Percentiles rank a stretch among this genome's conserved stretches.
phyloP scores from a whole-genome alignment of 2,797 vertebrate genomes.

The Capromys pilorides region DNA sequence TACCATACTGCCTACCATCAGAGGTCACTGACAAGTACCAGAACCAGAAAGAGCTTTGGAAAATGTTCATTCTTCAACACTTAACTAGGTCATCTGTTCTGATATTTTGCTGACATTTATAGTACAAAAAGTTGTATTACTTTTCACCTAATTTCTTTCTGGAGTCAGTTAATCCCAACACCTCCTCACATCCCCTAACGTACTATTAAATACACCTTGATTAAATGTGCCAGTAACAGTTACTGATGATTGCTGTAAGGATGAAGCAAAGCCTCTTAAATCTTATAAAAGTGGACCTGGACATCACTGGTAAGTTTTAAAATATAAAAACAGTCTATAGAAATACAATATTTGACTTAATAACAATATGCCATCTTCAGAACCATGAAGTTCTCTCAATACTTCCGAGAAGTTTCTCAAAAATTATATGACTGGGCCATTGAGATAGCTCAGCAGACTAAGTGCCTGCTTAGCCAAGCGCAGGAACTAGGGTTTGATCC shows the following conservation, averaged over 20 bases:
- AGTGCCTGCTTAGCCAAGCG: too few species aligned
- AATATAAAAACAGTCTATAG: slow-evolving; percentile 1
- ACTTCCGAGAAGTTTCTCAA: not conserved
- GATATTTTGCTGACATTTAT: slow-evolving; percentile 9
- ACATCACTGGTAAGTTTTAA: not conserved
- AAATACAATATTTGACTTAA: slow-evolving; percentile 1
- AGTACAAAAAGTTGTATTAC: slow-evolving; percentile 16
- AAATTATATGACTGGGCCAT: not conserved
- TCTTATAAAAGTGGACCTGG: not conserved
- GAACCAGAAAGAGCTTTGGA: slow-evolving; percentile 26
- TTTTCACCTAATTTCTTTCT: slow-evolving; percentile 35
- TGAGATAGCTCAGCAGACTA: too few species aligned
- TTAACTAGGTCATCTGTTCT: not conserved
- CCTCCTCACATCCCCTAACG: not conserved
- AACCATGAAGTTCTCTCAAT: slow-evolving; percentile 16
- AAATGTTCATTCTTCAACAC: slow-evolving; percentile 21
- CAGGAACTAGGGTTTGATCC: too few species aligned
- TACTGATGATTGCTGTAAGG: not conserved
- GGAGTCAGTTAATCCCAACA: slow-evolving; percentile 18
- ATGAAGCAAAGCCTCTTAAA: slow-evolving; percentile 14
- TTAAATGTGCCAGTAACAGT: slow-evolving; percentile 8
- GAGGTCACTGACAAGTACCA: slow-evolving; percentile 46
- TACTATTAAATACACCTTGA: slow-evolving; percentile 24
- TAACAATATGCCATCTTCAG: slow-evolving; percentile 8
- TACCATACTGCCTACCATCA: not conserved